Evolutionary conservation across 2,797 vertebrate genomes (phyloP).

Genomic region (Cirrhinus molitorella): DNA sequence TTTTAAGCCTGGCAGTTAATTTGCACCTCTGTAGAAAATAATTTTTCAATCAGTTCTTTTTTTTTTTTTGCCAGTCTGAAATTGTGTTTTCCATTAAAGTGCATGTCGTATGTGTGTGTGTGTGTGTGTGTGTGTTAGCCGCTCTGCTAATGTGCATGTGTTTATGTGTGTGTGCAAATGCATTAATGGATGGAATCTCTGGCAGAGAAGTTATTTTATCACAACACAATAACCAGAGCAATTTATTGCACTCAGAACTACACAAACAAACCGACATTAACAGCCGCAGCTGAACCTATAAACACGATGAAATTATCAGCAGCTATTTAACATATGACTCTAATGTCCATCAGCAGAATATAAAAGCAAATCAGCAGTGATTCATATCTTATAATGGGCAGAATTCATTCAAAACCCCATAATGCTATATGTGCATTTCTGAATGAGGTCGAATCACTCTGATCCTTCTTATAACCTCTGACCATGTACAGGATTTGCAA

Average conservation of each 20-base stretch:
- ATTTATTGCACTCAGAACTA: constrained; percentile 38
- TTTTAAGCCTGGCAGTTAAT: constrained; percentile 38
- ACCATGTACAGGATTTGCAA: background rate
- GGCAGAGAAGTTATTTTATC: constrained; percentile 14
- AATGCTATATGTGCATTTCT: background rate
- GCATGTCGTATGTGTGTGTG: background rate
- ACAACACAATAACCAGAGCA: constrained; percentile 31
- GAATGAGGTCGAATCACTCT: background rate
- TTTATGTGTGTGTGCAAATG: constrained; percentile 13
- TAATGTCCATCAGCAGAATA: background rate
- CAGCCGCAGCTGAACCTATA: constrained; percentile 51
- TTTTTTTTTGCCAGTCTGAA: constrained; percentile 7
- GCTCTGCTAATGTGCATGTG: background rate
- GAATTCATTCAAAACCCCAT: background rate
- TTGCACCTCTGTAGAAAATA: constrained; percentile 31
- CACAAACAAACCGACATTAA: constrained; percentile 63
- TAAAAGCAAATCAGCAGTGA: background rate
- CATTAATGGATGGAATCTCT: constrained; percentile 17
- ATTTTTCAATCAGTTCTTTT: constrained; percentile 29
- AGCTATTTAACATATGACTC: background rate
- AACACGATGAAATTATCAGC: constrained; percentile 1
- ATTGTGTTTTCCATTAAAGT: constrained; percentile 16
- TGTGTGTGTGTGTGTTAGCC: background rate
- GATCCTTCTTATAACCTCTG: background rate
- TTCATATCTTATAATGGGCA: background rate